Evolutionary conservation across 2,113 vertebrate genomes (phyloP).

Genomic region (Pangasianodon gigas): DNA sequence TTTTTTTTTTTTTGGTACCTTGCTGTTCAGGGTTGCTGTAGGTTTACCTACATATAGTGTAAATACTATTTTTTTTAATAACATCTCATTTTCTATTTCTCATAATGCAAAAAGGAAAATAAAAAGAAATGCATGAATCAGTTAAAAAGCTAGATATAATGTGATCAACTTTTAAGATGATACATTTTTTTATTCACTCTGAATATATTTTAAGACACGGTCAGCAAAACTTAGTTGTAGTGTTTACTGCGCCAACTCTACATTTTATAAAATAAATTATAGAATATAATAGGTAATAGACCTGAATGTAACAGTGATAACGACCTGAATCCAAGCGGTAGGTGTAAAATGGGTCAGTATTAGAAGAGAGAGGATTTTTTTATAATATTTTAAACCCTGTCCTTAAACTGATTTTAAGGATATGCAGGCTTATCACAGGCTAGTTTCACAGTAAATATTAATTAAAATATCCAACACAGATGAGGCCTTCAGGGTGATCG

Average conservation of each 20-base stretch:
- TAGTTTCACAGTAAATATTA: background rate
- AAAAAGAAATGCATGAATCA: background rate
- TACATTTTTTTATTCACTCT: background rate
- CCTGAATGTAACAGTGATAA: background rate
- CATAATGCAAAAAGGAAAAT: background rate
- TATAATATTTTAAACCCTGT: background rate
- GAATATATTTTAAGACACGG: background rate
- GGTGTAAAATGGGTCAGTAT: background rate
- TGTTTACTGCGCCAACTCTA: background rate
- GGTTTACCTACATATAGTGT: background rate
- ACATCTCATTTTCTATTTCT: background rate
- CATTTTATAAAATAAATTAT: background rate
- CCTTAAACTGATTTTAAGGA: background rate
- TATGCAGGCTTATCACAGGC: background rate
- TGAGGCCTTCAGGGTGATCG: slow-evolving; percentile 4
- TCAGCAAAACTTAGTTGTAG: background rate
- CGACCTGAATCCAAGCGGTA: background rate
- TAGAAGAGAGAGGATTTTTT: background rate
- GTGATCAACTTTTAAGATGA: background rate
- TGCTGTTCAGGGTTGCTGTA: background rate
- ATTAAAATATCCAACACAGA: slow-evolving; percentile 4
- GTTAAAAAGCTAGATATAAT: background rate
- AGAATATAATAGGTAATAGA: background rate
- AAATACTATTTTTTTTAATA: background rate
- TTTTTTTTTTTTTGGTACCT: background rate